Base-by-base conservation (phyloP, 2,888 invertebrate genomes). In the Ennomos erosarius region DNA sequence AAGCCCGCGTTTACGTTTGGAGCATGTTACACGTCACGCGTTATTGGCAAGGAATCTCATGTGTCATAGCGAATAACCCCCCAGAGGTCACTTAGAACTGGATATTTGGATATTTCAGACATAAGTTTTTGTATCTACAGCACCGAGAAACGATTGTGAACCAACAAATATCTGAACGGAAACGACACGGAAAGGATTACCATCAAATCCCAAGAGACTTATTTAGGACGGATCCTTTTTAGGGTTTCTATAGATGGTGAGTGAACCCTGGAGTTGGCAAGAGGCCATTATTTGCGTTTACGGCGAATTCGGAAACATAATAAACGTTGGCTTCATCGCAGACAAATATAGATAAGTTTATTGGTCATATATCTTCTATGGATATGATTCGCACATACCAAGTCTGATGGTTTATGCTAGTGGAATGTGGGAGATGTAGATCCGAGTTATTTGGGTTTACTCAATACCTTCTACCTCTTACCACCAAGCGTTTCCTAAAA, bases 291-390 rank as follows among this genome's bases (percentile, higher is more conserved):
- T 43, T 52, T 46, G 43, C 44, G 48, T 62, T 68, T 55, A 65
- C 62, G 52, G 52, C 60, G 40, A 46, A 53, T 59, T 57, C 57
- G 55, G 50, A 52, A 55, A 51, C 64, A 59, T 62, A 60, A 65
- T 60, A 59, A 58, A 44, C 36, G 48, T 46, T 43, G 49, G 54
- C 53, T 54, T 58, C 49, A 57, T 59, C 53, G 54, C 56, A 46
- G 60, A 62, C 64, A 59, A 56, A 67, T 58, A 65, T 60, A 59
- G 57, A 59, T 9, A 50, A 59, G 55, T 65, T 67, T 67, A 68
- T 65, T 46, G 60, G 46, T 58, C 62, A 45, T 67, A 58, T 64
- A 64, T 64, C 58, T 53, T 62, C 52, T 54, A 61, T 59, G 42
- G 57, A 58, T 57, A 57, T 42, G 58, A 56, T 62, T 58, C 55